Percentiles rank a stretch among this genome's conserved stretches.
Evolutionary conservation across 2,888 invertebrate species (phyloP).

Genomic region (Cerastis leucographa): DNA sequence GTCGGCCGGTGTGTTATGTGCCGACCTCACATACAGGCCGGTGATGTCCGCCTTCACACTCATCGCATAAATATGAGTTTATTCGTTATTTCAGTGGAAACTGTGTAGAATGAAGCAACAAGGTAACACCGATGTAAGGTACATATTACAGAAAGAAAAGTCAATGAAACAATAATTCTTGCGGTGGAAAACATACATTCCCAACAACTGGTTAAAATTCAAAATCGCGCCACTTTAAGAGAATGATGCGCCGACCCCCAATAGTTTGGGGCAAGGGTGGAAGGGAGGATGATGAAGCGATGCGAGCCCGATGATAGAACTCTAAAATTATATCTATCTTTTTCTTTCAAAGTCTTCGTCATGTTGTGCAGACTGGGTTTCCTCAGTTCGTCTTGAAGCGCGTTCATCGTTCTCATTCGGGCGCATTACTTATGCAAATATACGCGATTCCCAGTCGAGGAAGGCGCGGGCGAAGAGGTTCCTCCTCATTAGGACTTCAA

Average conservation of each 20-base stretch:
- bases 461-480: neutral
- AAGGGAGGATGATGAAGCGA: neutral
- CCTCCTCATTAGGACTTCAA: conserved; percentile 49
- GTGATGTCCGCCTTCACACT: neutral
- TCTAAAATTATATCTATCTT: neutral
- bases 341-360: conserved; percentile 1
- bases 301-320: neutral
- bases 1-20: neutral
- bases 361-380: neutral
- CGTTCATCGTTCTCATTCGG: neutral
- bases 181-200: neutral
- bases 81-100: neutral
- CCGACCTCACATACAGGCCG: neutral
- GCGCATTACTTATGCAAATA: conserved; percentile 46
- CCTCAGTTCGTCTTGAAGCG: conserved; percentile 25
- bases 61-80: neutral
- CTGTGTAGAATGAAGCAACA: neutral
- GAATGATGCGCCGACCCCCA: neutral
- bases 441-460: conserved; percentile 41
- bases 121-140: neutral
- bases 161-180: neutral
- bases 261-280: neutral
- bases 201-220: neutral
- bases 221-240: neutral
- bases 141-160: too few relatives aligned